These are phyloP conservation scores for Parotocinclus haroldoi DNA, from an alignment of 2,797 vertebrate genomes.

Conservation along the genomic window DNA sequence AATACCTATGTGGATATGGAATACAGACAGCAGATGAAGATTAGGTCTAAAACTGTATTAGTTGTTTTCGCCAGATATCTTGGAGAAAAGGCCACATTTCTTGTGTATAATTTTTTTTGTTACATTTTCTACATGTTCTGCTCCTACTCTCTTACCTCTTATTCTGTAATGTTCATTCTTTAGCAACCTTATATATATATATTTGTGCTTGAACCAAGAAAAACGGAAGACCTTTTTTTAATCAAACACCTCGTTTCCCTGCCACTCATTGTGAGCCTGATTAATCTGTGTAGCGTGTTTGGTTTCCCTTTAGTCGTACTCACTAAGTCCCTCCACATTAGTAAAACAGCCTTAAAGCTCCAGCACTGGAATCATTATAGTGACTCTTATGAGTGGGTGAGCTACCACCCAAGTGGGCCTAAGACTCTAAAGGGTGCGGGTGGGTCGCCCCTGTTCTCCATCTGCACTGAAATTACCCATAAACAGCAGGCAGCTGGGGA, in stretches of 20 bases:
- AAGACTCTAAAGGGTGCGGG: conserved; percentile 5
- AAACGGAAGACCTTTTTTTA: background rate
- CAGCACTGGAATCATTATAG: background rate
- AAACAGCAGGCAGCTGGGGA: conserved; percentile 9
- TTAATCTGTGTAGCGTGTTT: background rate
- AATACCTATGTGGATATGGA: too few species aligned
- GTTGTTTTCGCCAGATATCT: too few species aligned
- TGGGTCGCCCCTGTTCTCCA: background rate
- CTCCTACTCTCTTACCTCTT: too few species aligned
- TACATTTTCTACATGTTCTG: too few species aligned
- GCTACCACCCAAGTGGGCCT: conserved; percentile 15
- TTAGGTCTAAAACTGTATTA: too few species aligned
- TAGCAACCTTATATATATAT: too few species aligned
- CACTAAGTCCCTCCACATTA: background rate
- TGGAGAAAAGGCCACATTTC: too few species aligned
- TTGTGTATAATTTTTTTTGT: too few species aligned
- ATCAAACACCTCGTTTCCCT: background rate
- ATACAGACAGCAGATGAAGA: too few species aligned
- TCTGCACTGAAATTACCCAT: conserved; percentile 21
- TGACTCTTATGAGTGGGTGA: conserved; percentile 14
- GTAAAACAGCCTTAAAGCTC: background rate
- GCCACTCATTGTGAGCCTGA: background rate
- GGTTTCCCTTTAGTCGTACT: background rate
- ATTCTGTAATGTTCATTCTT: too few species aligned
- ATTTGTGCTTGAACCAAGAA: too few species aligned